phyloP scores from a whole-genome alignment of 2,888 invertebrate species.

The Eretmocerus hayati region DNA sequence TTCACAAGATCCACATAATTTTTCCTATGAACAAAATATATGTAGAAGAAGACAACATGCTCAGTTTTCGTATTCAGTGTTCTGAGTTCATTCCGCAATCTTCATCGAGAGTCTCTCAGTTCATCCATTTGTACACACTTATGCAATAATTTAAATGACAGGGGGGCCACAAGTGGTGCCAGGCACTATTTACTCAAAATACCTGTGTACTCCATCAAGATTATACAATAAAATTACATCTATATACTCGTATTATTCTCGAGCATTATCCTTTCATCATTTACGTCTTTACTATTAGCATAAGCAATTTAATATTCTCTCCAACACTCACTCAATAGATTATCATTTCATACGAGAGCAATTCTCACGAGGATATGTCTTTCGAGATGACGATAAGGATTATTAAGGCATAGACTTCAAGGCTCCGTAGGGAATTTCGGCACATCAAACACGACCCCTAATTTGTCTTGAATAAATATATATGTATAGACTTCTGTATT shows the following conservation, averaged over 20 bases:
- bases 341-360: conserved; percentile 32
- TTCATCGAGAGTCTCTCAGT: background rate
- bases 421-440: conserved; percentile 29
- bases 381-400: conserved; percentile 34
- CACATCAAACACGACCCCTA: conserved; percentile 20
- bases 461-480: conserved; percentile 16
- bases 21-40: too few species aligned
- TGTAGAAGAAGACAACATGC: too few species aligned
- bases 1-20: too few species aligned
- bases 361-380: conserved; percentile 35
- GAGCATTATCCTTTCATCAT: conserved; percentile 13
- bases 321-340: conserved; percentile 25
- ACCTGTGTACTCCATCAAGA: conserved; percentile 41
- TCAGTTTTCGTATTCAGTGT: too few species aligned
- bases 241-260: conserved; percentile 18
- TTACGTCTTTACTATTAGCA: conserved; percentile 15
- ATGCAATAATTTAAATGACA: conserved; percentile 30
- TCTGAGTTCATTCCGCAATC: too few species aligned
- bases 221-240: conserved; percentile 33
- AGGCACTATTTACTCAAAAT: conserved; percentile 46
- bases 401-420: conserved; percentile 37
- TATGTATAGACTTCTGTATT: conserved; percentile 9
- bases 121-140: conserved; percentile 6
- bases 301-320: conserved; percentile 21
- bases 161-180: conserved; percentile 47